Evolutionary conservation across 64 coral and sea anemone genomes (phyloP), one percentile per base, ranked within the genome.

Genomic region (Anthopleura sola): DNA sequence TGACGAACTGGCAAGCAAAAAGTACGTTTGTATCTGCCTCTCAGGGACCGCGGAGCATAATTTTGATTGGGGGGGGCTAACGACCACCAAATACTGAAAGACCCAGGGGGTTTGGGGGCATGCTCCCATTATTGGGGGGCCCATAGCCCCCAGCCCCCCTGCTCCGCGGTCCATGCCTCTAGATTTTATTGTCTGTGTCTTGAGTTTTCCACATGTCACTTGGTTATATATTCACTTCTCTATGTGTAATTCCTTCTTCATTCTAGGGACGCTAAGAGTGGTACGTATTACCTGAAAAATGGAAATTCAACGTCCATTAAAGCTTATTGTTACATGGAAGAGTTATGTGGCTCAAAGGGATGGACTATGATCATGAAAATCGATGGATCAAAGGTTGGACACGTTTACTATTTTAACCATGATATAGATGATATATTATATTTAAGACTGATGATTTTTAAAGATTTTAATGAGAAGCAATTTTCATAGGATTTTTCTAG

Each of bases 321-420:
- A 23, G 34, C 48, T 18, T 85, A 68, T 21, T 85, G 83, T 40
- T 55, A 55, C 53, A 85, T 85, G 83, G 38, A 21, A 36, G 36
- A 54, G 36, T 55, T 85, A 32, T 85, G 83, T 40, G 83, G 56
- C 33, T 36, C 28, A 37, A 85, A 55, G 6, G 83, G 83, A 28
- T 85, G 83, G 83, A 62, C 54, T 18, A 55, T 85, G 54, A 85
- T 85, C 36, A 85, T 85, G 83, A 85, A 85, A 62, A 34, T 85
- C 32, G 83, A 85, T 40, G 83, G 83, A 60, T 24, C 53, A 5
- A 85, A 85, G 83, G 83, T 85, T 13, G 50, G 50, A 62, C 7
- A 62, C 21, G n/a, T 26, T 62, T 5, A n/a, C 3, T 62, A 15
- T 62, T 0, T 62, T 23, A 20, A n/a, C 5, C 24, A 62, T 5